Evolutionary conservation across 1,140 invertebrate genomes (phyloP).

Genomic region (Thaumetopoea pityocampa): DNA sequence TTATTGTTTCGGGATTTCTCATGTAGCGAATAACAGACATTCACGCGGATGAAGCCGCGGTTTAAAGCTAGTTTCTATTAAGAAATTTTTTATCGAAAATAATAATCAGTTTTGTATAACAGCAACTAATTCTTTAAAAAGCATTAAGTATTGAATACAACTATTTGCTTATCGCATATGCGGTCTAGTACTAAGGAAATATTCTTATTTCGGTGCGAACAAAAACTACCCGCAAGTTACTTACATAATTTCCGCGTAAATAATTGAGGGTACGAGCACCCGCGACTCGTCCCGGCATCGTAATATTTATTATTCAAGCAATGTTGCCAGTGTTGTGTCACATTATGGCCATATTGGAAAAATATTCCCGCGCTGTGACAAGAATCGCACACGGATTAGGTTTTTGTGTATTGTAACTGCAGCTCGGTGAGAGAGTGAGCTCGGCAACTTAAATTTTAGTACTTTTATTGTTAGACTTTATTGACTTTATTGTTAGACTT

Average conservation of each 20-base stretch:
- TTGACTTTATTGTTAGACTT: too few species aligned
- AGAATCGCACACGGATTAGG: slow-evolving; percentile 30
- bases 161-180: too few species aligned
- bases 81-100: too few species aligned
- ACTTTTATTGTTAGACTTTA: too few species aligned
- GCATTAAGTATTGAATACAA: too few species aligned
- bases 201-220: slow-evolving; percentile 1
- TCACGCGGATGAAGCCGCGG: too few species aligned
- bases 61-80: too few species aligned
- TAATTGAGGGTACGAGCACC: slow-evolving; percentile 61
- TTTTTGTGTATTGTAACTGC: slow-evolving; percentile 12
- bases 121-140: too few species aligned
- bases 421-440: slow-evolving; percentile 11
- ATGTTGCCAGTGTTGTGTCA: slow-evolving; percentile 64
- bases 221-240: slow-evolving; percentile 29
- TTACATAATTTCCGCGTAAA: slow-evolving; percentile 67
- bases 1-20: too few species aligned
- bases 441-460: slow-evolving; percentile 13
- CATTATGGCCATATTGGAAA: slow-evolving; percentile 67
- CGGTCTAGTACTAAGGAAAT: too few species aligned
- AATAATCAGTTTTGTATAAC: too few species aligned
- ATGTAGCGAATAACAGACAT: too few species aligned
- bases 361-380: slow-evolving; percentile 57
- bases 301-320: slow-evolving; percentile 66
- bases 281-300: slow-evolving; percentile 38